Conservation (phyloP, 2,113 vertebrate genomes). For the Callorhinus ursinus region DNA sequence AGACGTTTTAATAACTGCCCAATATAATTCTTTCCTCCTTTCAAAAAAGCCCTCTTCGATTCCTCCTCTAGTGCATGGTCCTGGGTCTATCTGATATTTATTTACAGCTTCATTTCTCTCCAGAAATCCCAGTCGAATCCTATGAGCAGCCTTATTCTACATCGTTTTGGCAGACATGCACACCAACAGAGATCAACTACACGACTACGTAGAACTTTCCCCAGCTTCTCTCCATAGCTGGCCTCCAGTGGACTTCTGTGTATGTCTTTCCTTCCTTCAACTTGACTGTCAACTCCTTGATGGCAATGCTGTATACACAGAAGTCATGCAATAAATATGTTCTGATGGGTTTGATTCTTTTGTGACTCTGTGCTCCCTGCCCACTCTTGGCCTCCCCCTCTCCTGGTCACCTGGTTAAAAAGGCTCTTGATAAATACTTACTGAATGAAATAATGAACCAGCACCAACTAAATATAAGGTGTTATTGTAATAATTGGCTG, state of each 20-base stretch:
- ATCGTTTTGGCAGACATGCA: neutral
- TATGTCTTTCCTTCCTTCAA: slow-evolving; percentile 6
- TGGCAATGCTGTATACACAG: neutral
- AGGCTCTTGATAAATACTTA: slow-evolving; percentile 64
- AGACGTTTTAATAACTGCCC: neutral
- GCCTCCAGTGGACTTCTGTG: neutral
- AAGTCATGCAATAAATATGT: slow-evolving; percentile 8
- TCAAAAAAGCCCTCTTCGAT: neutral
- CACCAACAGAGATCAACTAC: neutral
- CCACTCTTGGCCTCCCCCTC: neutral
- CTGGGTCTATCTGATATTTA: neutral
- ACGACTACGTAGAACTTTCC: neutral
- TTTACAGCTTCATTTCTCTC: neutral
- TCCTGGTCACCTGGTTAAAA: slow-evolving; percentile 55
- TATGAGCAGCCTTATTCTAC: neutral
- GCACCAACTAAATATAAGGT: slow-evolving; percentile 72
- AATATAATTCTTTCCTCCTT: neutral
- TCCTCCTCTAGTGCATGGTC: fast-evolving
- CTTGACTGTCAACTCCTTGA: slow-evolving; percentile 11
- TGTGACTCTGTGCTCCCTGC: neutral
- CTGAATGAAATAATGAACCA: slow-evolving; percentile 70
- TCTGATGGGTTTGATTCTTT: neutral
- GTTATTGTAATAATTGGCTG: slow-evolving; percentile 71
- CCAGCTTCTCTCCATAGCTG: neutral
- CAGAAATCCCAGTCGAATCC: neutral